Base-by-base conservation (phyloP, 1,140 invertebrate genomes). In the Drosophila santomea region DNA sequence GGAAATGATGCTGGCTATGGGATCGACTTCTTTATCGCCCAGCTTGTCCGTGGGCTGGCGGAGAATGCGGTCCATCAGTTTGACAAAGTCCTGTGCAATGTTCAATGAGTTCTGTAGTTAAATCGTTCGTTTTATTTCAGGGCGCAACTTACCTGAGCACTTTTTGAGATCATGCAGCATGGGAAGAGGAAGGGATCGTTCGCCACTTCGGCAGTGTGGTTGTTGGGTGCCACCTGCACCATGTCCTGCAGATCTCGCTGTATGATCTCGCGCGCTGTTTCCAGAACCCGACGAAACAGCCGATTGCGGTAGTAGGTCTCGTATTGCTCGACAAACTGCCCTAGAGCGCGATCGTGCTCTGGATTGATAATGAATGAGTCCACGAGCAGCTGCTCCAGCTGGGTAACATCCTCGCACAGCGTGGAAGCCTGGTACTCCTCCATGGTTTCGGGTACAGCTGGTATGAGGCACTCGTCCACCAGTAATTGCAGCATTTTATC, bases 231-330 rank as follows among this genome's bases (percentile, higher is more conserved):
- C 76, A 95, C 93, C 71, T 94, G 94, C 56, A 96, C 94, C 52
- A 96, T 96, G 64, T 96, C 95, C 89, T 97, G 96, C 35, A 98
- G 93, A 92, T 98, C 96, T 83, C 96, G 95, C 59, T 95, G 95
- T 94, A 98, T 97, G 23, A 98, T 95, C 69, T 93, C 93, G 44
- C 95, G 93, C 0, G 97, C 96, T 73, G 93, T 94, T 32, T 95
- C 94, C 25, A 97, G 83, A 47, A 97, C 95, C 59, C 95, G 94
- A 78, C 96, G 94, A 78, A 96, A 96, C 57, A 96, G 95, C 91
- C 97, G 96, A 74, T 96, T 95, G 38, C 96, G 95, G 93, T 97
- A 98, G 23, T 97, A 92, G 6, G 94, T 93, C 84, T 97, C 96
- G 41, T 98, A 95, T 92, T 97, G 95, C 32, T 95, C 94, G 3